Conservation (phyloP, 2,888 invertebrate genomes). For the Gonocerus acuteangulatus region DNA sequence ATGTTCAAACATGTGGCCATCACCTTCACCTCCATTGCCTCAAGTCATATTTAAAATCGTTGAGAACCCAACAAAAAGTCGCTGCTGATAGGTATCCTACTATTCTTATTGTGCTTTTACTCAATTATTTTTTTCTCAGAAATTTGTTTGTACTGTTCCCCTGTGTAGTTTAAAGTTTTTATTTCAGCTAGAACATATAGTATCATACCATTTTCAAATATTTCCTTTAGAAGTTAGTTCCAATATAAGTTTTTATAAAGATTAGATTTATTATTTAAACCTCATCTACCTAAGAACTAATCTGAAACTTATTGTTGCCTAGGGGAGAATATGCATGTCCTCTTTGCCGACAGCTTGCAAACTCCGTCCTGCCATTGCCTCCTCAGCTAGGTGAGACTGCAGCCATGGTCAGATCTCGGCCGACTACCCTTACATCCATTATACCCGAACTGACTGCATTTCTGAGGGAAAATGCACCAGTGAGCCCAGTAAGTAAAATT, state of each 20-base stretch:
- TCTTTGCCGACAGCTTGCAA: slow-evolving; percentile 83
- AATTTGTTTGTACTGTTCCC: too few species aligned
- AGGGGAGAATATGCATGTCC: slow-evolving; percentile 91
- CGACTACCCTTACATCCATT: slow-evolving; percentile 46
- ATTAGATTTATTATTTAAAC: too few species aligned
- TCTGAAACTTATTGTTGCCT: too few species aligned
- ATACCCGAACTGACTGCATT: slow-evolving; percentile 50
- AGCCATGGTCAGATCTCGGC: slow-evolving; percentile 55
- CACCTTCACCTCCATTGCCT: slow-evolving; percentile 92
- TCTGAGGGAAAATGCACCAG: slow-evolving; percentile 53
- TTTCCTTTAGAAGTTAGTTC: too few species aligned
- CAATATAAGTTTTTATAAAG: too few species aligned
- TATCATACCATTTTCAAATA: too few species aligned
- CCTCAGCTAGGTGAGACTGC: slow-evolving; percentile 61
- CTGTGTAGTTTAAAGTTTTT: too few species aligned
- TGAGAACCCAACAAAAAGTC: slow-evolving; percentile 69
- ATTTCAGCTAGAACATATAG: too few species aligned
- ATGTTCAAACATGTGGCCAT: slow-evolving; percentile 93
- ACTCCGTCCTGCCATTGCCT: slow-evolving; percentile 78
- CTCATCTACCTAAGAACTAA: too few species aligned
- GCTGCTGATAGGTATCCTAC: slow-evolving; percentile 59
- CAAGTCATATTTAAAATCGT: slow-evolving; percentile 78
- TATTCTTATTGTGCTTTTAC: too few species aligned
- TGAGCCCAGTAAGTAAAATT: slow-evolving; percentile 27
- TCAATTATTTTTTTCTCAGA: too few species aligned